Base-by-base conservation (phyloP, 2,797 vertebrate species). In the Rhinella marina region DNA sequence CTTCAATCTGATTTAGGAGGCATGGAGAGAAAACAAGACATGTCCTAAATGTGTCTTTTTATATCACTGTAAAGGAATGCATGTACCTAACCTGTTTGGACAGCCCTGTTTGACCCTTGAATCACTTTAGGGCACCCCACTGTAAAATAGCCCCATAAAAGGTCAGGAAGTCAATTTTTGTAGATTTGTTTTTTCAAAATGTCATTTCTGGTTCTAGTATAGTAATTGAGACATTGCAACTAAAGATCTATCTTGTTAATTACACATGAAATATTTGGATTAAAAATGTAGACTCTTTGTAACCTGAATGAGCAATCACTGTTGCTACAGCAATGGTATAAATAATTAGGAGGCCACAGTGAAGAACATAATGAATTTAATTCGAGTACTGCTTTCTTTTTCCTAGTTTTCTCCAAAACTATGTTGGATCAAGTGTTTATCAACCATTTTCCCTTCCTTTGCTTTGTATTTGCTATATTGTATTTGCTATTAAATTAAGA, bases 401-500 rank as follows among this genome's bases (percentile, higher is more conserved):
- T 64, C 48, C 29, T 32, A 10, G 21, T 89, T 86, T 89, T 86
- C 79, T 59, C 78, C 48, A 89, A 86, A 61, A 75, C 70, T 86
- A 82, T 86, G 59, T 75, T 77, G 70, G 77, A 81, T 82, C 50
- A 89, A 82, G 68, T 82, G 82, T 62, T 82, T 61, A 14, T 54
- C 85, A 75, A 70, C 86, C 25, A 81, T 88, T 75, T 88, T 41
- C 72, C 25, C 32, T 19, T 62, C 19, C 57, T 81, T 85, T 76
- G 3, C 17, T 48, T 25, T 90, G 75, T 59, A 57, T 89, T 82
- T n/a, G n/a, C n/a, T n/a, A n/a, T n/a, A n/a, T n/a, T n/a, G 66
- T 64, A 82, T 90, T 86, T 87, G 48, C 54, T 81, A 59, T 84
- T 82, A 85, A 83, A 90, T 89, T 82, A 87, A 75, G 76, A 86